These are phyloP conservation scores for Sebastolobus altivelis DNA, from an alignment of 2,797 vertebrate genomes.

Conservation along the genomic window DNA sequence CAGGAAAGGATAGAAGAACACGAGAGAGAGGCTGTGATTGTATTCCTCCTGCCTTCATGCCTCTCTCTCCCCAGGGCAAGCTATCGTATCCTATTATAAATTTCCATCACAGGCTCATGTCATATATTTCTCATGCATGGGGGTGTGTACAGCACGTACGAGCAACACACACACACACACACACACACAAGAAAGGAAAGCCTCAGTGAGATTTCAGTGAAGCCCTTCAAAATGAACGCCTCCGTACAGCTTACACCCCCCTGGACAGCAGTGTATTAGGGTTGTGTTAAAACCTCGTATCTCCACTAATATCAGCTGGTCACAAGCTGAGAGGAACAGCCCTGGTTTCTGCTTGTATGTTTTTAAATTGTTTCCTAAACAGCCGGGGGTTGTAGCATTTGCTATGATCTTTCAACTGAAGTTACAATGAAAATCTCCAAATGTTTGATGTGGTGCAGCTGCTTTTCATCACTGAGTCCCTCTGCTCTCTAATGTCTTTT, in stretches of 20 bases:
- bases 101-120: slow-evolving; percentile 50
- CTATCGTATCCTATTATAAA: slow-evolving; percentile 50
- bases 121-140: slow-evolving; percentile 48
- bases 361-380: background rate
- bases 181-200: slow-evolving; percentile 7
- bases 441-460: background rate
- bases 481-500: slow-evolving; percentile 3
- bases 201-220: slow-evolving; percentile 9
- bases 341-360: background rate
- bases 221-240: slow-evolving; percentile 30
- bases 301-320: background rate
- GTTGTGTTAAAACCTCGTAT: background rate
- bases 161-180: background rate
- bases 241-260: background rate
- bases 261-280: background rate
- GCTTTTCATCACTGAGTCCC: slow-evolving; percentile 1
- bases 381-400: background rate
- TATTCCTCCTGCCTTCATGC: slow-evolving; percentile 14
- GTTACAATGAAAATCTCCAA: background rate
- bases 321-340: background rate
- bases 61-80: slow-evolving; percentile 34
- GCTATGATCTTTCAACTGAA: background rate
- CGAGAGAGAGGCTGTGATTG: slow-evolving; percentile 5
- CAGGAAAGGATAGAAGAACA: slow-evolving; percentile 6
- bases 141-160: background rate